Evolutionary conservation across 2,888 invertebrate genomes (phyloP), one percentile per base, ranked within the genome.

Genomic region (Chloroclystis v-ata): DNA sequence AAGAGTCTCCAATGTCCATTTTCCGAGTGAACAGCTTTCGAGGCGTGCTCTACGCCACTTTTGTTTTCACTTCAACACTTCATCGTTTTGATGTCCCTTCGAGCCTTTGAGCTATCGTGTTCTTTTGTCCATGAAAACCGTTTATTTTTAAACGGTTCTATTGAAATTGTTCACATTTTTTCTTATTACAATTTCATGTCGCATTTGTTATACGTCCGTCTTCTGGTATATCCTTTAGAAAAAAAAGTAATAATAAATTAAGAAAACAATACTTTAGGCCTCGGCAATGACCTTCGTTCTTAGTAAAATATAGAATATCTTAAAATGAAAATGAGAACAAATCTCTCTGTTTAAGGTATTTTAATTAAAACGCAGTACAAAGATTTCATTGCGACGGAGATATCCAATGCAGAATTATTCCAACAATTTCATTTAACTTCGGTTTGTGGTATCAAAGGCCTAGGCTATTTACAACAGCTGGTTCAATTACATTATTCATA

Each of bases 401-500:
- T 40, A 40, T 40, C 39, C 28, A 45, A 52, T 48, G 48, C 45
- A 43, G 49, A 47, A 53, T 43, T 49, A 53, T 49, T 49, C 47
- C 46, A 49, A 47, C 54, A 54, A 58, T 56, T 56, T 54, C 54
- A 54, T 56, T 54, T 50, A 48, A 42, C 42, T 47, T 47, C 37
- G 52, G 47, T 49, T 49, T 52, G 58, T 47, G 52, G 53, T 49
- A 33, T 30, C 47, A 38, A 47, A 44, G 46, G 33, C 52, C 46
- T 52, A 43, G 41, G 29, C 16, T 11, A 24, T 4, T 20, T 2
- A 25, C 0, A 30, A 1, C 4, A 35, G 42, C 42, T 49, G 28
- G 42, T 12, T 38, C n/a, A n/a, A n/a, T n/a, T n/a, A n/a, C n/a
- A n/a, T n/a, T n/a, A n/a, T n/a, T n/a, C n/a, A n/a, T n/a, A n/a